A percentile compares a stretch with the other conserved stretches of the same genome.
Evolutionary conservation across 2,113 vertebrate genomes (phyloP).

Genomic region (Nannospalax galili): DNA sequence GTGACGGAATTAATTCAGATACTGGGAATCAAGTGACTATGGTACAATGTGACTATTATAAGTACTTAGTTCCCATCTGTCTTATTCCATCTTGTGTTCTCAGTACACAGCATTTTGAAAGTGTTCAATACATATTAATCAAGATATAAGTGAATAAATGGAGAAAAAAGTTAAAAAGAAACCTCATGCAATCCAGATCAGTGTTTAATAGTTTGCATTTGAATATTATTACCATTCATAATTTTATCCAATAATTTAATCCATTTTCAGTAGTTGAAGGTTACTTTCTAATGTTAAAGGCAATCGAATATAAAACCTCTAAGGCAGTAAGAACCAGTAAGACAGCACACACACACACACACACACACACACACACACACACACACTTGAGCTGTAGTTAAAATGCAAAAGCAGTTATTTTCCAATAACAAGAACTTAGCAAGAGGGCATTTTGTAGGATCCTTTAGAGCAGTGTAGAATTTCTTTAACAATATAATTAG

Average conservation of each 20-base stretch:
- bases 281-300: conserved; percentile 22
- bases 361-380: neutral
- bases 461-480: neutral
- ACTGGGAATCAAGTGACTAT: neutral
- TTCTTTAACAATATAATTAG: neutral
- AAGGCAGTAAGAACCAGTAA: neutral
- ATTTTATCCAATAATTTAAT: neutral
- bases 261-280: neutral
- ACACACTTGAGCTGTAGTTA: neutral
- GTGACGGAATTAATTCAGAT: neutral
- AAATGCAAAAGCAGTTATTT: neutral
- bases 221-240: neutral
- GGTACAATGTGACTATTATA: neutral
- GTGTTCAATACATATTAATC: neutral
- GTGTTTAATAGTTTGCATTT: neutral
- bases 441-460: neutral
- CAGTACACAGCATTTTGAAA: neutral
- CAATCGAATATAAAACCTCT: neutral
- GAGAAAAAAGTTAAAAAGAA: neutral
- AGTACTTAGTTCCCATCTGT: neutral
- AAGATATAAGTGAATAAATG: neutral
- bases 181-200: neutral
- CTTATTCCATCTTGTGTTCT: neutral
- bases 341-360: neutral
- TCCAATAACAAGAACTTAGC: neutral